Evolutionary conservation across 1,140 invertebrate genomes (phyloP), one percentile per base, ranked within the genome.

Genomic region (Temnothorax curvispinosus): DNA sequence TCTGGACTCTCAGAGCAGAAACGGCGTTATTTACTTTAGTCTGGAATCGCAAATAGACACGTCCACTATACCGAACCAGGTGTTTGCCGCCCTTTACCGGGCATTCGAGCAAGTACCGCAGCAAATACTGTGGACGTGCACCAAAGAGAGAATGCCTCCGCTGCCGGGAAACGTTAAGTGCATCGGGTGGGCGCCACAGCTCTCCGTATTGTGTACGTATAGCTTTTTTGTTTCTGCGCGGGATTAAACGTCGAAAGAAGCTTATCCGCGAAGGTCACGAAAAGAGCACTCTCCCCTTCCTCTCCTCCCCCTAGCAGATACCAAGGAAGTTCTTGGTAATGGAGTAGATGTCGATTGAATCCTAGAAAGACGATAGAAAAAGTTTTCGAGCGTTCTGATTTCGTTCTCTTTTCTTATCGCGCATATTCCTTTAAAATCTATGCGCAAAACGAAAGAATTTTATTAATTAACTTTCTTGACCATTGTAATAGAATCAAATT

Each of bases 161-260:
- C 90, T 95, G 89, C 95, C 96, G 67, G 93, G 94, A 86, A 97
- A 97, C 92, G 95, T 97, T 84, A 96, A 96, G 94, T 94, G 96
- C 81, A 94, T 95, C 91, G 95, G 95, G 92, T 97, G 96, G 97
- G 91, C 97, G 32, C 96, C 97, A 3, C 96, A 97, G 92, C 96
- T 96, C 89, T 96, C 96, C 91, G 94, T 97, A 89, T 93, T 97
- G 88, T 96, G 96, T 97, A 92, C 95, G 71, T 81, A 75, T 47
- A 62, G 21, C 41, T 62, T 69, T 74, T 74, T 56, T 64, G 38
- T 62, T 41, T 65, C 41, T 9, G 38, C 9, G 56, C 5, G 18
- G 58, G 56, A 85, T 75, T 86, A 77, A 89, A 47, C 32, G 52
- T 71, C 41, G 38, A 41, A 15, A 72, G 56, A 44, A 81, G 60